Percentiles rank a stretch among this genome's conserved stretches.
These are phyloP conservation scores for Zygothrica quintamaculata DNA, from an alignment of 2,888 invertebrate species.

Conservation along the genomic window DNA sequence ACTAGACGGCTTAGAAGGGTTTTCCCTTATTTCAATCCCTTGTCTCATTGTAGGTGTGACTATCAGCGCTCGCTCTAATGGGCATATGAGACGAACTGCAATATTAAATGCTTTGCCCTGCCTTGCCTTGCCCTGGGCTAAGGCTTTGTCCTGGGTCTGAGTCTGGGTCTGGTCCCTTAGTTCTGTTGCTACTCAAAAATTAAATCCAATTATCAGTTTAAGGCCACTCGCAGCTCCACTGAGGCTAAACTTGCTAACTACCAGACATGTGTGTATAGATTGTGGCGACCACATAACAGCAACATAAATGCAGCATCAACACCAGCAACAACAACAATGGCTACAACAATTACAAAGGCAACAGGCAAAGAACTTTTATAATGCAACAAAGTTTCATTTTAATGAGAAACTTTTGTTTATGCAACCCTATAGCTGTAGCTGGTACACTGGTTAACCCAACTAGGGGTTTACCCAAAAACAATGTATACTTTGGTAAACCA, in stretches of 20 bases:
- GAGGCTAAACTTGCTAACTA: conserved; percentile 40
- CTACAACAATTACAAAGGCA: conserved; percentile 27
- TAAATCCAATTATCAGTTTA: conserved; percentile 80
- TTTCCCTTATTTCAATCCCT: conserved; percentile 8
- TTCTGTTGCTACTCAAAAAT: conserved; percentile 79
- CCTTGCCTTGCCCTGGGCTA: conserved; percentile 2
- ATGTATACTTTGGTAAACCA: conserved; percentile 38
- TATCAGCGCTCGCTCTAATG: conserved; percentile 43
- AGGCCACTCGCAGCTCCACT: conserved; percentile 66
- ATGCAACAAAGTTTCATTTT: conserved; percentile 75
- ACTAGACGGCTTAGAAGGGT: conserved; percentile 29
- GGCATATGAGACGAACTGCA: conserved; percentile 42
- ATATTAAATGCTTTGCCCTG: conserved; percentile 43
- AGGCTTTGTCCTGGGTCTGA: too few relatives aligned
- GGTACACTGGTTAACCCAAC: conserved; percentile 10
- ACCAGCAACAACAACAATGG: conserved; percentile 23
- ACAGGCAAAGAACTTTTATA: conserved; percentile 50
- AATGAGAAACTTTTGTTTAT: conserved; percentile 78
- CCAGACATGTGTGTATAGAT: conserved; percentile 40
- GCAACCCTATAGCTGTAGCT: conserved; percentile 40
- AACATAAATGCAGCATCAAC: conserved; percentile 15
- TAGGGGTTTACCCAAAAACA: conserved; percentile 21
- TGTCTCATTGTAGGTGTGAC: conserved; percentile 51
- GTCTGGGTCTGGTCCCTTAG: too few relatives aligned
- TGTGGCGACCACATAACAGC: conserved; percentile 29